Conservation (phyloP, 2,113 vertebrate genomes). For the Potamarius usumacintae region DNA sequence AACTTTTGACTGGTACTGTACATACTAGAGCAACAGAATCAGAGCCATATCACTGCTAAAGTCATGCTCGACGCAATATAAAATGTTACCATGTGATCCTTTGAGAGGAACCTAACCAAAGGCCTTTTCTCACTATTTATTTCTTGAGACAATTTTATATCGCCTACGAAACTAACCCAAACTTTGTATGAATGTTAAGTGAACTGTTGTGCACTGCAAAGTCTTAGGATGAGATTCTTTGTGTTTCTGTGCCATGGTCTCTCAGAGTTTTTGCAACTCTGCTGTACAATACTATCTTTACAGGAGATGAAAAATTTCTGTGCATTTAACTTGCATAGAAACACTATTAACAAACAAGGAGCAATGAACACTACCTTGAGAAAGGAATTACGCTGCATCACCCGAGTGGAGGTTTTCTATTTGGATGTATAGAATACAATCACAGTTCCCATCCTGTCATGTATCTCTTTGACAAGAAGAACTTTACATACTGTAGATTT, state of each 20-base stretch:
- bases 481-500: conserved; percentile 47
- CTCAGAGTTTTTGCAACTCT: conserved; percentile 31
- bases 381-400: conserved; percentile 28
- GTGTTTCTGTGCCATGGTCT: conserved; percentile 51
- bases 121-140: conserved; percentile 21
- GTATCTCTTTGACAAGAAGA: conserved; percentile 51
- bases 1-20: not conserved
- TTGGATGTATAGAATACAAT: conserved; percentile 63
- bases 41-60: conserved; percentile 44
- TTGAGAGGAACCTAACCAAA: conserved; percentile 13
- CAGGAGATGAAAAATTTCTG: not conserved
- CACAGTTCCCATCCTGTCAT: conserved; percentile 57
- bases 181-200: conserved; percentile 41
- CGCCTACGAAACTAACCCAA: not conserved
- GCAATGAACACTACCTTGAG: conserved; percentile 8
- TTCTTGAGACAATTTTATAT: conserved; percentile 30
- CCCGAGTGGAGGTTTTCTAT: conserved; percentile 54
- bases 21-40: conserved; percentile 20
- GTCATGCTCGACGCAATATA: not conserved
- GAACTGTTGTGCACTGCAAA: conserved; percentile 66
- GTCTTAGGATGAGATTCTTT: conserved; percentile 64
- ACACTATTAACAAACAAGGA: conserved; percentile 4
- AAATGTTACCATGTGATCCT: not conserved
- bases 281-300: conserved; percentile 13
- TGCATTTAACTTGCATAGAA: conserved; percentile 9